Percentiles rank a stretch among this genome's conserved stretches.
Evolutionary conservation across 2,888 invertebrate genomes (phyloP).

Genomic region (Ophion ellenae): DNA sequence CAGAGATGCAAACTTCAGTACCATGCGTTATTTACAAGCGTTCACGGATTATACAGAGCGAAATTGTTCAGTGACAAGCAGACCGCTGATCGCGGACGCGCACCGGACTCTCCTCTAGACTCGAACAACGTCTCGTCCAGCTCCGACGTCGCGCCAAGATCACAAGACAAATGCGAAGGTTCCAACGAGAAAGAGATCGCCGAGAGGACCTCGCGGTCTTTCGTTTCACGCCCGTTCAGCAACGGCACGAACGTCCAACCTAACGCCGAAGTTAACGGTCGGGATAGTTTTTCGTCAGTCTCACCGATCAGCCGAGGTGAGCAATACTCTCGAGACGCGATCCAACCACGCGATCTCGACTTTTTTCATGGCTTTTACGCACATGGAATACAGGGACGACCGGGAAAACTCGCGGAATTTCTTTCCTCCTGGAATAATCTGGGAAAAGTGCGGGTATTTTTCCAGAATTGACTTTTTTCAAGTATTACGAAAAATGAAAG

Average conservation of each 20-base stretch:
- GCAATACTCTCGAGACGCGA: not conserved
- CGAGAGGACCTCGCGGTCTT: constrained; percentile 25
- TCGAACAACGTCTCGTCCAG: constrained; percentile 70
- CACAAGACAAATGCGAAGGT: constrained; percentile 37
- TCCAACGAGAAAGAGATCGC: constrained; percentile 33
- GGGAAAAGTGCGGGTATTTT: no score
- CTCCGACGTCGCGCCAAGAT: constrained; percentile 64
- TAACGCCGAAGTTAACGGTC: constrained; percentile 36
- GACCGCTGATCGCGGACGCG: constrained; percentile 66
- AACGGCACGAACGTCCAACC: constrained; percentile 43
- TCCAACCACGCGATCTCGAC: not conserved
- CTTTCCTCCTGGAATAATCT: no score
- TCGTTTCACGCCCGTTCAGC: constrained; percentile 2
- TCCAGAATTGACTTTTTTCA: no score
- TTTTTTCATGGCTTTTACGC: not conserved
- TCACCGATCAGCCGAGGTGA: constrained; percentile 40
- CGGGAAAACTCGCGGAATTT: no score
- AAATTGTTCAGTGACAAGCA: constrained; percentile 62
- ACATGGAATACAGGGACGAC: no score
- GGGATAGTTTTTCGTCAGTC: constrained; percentile 36
- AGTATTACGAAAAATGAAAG: no score
- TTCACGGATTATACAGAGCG: constrained; percentile 11
- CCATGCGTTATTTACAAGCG: not conserved
- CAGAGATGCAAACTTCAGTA: no score
- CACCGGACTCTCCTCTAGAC: constrained; percentile 68